Base-by-base conservation (phyloP, 2,113 vertebrate species). In the Poeciliopsis prolifica region DNA sequence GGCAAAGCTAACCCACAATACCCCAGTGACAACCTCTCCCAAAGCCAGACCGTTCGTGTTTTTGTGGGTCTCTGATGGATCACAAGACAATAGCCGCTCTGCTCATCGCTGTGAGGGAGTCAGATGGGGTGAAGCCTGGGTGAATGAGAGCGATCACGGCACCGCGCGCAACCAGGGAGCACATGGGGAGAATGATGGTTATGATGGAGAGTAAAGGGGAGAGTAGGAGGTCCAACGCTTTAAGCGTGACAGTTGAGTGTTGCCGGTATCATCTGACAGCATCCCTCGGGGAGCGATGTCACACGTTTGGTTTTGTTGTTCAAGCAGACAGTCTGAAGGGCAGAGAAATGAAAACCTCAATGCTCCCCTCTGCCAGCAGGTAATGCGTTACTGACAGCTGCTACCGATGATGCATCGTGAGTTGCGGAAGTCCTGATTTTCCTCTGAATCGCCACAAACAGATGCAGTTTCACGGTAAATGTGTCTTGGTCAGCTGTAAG, bases 71-170 rank as follows among this genome's bases (percentile, higher is more conserved):
- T 71, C 54, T 65, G 72, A 78, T 68, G 68, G 76, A 78, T 80
- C 58, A 74, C 65, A 69, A 76, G 44, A 92, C 88, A 91, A 88
- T 74, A 72, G 70, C 44, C 65, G 51, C 78, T 58, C 75, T 67
- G 63, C 80, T 80, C 72, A 68, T 87, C 88, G 67, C 54, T 69
- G 61, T 61, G 48, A 65, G 75, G 79, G 87, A 83, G 82, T 88
- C 86, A 87, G 86, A 82, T 80, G 83, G 84, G 80, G 54, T 63
- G 72, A 86, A 83, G 87, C 78, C 72, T 61, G 67, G 33, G 63
- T 82, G 90, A 88, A 88, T 87, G 78, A 79, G n/a, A 72, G 72
- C 87, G 74, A 87, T 81, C 79, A 78, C 63, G 17, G 65, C 58
- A 6, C 44, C 5, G 14, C 44, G 17, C 17, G 44, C 44, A 7